Evolutionary conservation across 2,888 invertebrate genomes (phyloP), one percentile per base, ranked within the genome.

Genomic region (Noctuana brunneofusca): DNA sequence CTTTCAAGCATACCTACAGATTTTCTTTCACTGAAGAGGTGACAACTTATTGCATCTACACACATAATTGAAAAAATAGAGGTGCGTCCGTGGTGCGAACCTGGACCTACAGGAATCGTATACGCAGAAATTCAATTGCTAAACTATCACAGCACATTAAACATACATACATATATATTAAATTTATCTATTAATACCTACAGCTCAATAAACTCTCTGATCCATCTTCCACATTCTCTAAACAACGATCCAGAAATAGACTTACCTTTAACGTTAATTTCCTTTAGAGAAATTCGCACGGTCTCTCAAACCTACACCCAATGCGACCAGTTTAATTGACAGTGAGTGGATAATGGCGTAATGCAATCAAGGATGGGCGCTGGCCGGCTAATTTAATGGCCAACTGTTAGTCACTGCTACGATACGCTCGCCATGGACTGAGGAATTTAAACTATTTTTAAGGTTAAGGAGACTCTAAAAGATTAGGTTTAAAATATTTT

Each of bases 311-410:
- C 9, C 30, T 32, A 30, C 20, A 20, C 30, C 56, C n/a, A 57
- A n/a, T 11, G 16, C 16, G 20, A 43, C 24, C 16, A 14, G 5
- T 8, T 69, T 81, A 84, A 84, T 84, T 80, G 71, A 63, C 63
- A 63, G 56, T 77, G 79, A 84, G 79, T 81, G 83, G 79, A 76
- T 83, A 83, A 84, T 81, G 68, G 71, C 65, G 60, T 77, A 78
- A 81, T 77, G 68, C 43, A 63, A 63, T 63, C 54, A 57, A 48
- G 46, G 0, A 57, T 48, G 54, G 22, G 48, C 24, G 46, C 60
- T 46, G 54, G 53, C 32, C 54, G 48, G 54, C 54, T 60, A 60
- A 60, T 54, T 52, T 48, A 60, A 60, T 60, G 54, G 35, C 12
- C 48, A 22, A 24, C 24, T 58, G 54, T 54, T 54, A 54, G 48